Evolutionary conservation across 2,797 vertebrate species (phyloP), one percentile per base, ranked within the genome.

Genomic region (Gymnothorax javanicus): DNA sequence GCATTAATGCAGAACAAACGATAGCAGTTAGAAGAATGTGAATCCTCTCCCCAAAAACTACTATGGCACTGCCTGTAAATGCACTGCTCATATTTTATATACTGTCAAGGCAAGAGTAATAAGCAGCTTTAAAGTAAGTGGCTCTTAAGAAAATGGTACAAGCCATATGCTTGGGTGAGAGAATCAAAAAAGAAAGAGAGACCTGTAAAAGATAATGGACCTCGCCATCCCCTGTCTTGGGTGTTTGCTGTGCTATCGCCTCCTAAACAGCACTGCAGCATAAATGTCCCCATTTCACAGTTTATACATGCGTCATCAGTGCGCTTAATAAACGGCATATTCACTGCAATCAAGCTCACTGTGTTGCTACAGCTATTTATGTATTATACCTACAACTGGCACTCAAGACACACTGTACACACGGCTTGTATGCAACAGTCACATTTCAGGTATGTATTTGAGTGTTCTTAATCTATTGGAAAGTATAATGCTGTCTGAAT

Each of bases 11-110:
- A 50, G 9, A 62, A 23, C 54, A 33, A 7, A 57, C 82, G 84
- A 87, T 84, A 73, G 84, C 0, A 11, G 33, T 27, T 27, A 11
- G 11, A 82, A 82, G 20, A 82, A 15, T 67, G 20, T 67, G 20
- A 85, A 54, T 59, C 79, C 33, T 67, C 79, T 25, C 54, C 2
- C 57, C 60, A 79, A 23, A 79, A 79, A 86, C 17, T 58, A 79
- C 7, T 27, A 87, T 7, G 9, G 23, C 5, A 62, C 9, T 75
- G 50, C 79, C 5, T 62, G 84, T 77, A 4, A 56, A 33, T n/a
- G 75, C 4, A 75, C 27, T 69, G 43, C 27, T 13, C 17, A 13
- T 77, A 33, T 77, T 15, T 77, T 33, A 77, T 6, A 17, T 17
- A 77, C 15, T 52, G 15, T 77, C 43, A 52, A 52, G 33, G 33